A percentile compares a stretch with the other conserved stretches of the same genome.
Conservation (phyloP, 53 echinoderm and acorn worm species). For the Stichopus horrens region DNA sequence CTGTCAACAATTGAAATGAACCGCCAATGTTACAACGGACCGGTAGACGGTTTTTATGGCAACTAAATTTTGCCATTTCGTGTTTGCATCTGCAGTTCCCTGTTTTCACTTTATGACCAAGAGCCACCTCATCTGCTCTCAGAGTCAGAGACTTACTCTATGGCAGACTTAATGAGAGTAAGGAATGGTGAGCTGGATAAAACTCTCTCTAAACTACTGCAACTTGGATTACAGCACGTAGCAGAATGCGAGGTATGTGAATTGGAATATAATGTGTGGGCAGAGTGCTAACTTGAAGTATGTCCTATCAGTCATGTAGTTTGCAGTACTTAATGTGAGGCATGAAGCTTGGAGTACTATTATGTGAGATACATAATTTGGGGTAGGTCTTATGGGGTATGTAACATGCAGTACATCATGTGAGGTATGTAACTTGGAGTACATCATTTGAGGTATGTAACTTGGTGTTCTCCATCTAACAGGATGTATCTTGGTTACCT, state of each 20-base stretch:
- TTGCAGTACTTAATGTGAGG: no score
- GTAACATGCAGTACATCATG: neutral
- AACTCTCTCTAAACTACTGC: conserved; percentile 66
- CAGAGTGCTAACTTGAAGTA: no score
- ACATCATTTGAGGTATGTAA: neutral
- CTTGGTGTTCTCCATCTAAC: no score
- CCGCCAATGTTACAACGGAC: no score
- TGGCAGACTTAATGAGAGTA: conserved; percentile 75
- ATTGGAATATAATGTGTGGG: neutral
- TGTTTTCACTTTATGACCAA: conserved; percentile 57
- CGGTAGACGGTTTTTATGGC: no score
- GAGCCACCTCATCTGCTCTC: conserved; percentile 75
- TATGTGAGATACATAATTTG: no score
- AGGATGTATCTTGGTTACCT: no score
- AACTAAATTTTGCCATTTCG: neutral
- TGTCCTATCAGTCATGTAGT: no score
- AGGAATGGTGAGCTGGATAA: conserved; percentile 79
- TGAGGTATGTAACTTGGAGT: neutral
- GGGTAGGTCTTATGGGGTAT: neutral
- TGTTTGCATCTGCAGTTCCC: neutral
- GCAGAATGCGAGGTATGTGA: conserved; percentile 82
- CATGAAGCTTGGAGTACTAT: no score
- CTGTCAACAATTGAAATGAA: no score
- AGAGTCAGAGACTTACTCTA: conserved; percentile 81
- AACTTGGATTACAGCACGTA: conserved; percentile 78